Evolutionary conservation across 2,797 vertebrate species (phyloP).

Genomic region (Spea hammondii): DNA sequence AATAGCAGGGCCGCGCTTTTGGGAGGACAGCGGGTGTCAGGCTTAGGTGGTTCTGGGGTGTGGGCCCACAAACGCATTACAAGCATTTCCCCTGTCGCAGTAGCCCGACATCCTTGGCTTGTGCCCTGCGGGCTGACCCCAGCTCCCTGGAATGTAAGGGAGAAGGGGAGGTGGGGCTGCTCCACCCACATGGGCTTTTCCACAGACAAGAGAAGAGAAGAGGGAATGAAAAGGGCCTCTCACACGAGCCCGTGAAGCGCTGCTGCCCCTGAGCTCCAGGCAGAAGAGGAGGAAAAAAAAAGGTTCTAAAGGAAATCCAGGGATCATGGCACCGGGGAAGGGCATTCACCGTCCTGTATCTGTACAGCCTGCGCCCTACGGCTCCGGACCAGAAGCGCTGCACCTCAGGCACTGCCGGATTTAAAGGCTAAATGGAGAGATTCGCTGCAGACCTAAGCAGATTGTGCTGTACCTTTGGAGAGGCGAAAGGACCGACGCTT

Average conservation of each 20-base stretch:
- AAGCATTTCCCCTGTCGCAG: slow-evolving; percentile 18
- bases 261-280: slow-evolving; percentile 1
- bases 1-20: background rate
- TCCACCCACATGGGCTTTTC: slow-evolving; percentile 44
- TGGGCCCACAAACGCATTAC: background rate
- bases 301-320: background rate
- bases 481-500: background rate
- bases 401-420: slow-evolving; percentile 26
- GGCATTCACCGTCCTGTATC: slow-evolving; percentile 18
- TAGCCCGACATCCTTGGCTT: slow-evolving; percentile 7
- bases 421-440: slow-evolving; percentile 35
- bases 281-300: background rate
- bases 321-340: slow-evolving; percentile 25
- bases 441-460: background rate
- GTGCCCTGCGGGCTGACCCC: slow-evolving; percentile 40
- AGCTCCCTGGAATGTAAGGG: slow-evolving; percentile 46
- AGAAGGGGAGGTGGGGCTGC: slow-evolving; percentile 20
- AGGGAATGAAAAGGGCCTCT: slow-evolving; percentile 38
- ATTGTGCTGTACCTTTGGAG: background rate
- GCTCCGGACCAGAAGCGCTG: slow-evolving; percentile 9
- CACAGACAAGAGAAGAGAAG: slow-evolving; percentile 36
- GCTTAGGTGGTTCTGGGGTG: slow-evolving; percentile 10
- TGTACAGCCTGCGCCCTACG: background rate
- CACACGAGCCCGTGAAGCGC: slow-evolving; percentile 5
- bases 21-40: background rate